Conservation (phyloP, 2,113 vertebrate species). For the Engystomops pustulosus region DNA sequence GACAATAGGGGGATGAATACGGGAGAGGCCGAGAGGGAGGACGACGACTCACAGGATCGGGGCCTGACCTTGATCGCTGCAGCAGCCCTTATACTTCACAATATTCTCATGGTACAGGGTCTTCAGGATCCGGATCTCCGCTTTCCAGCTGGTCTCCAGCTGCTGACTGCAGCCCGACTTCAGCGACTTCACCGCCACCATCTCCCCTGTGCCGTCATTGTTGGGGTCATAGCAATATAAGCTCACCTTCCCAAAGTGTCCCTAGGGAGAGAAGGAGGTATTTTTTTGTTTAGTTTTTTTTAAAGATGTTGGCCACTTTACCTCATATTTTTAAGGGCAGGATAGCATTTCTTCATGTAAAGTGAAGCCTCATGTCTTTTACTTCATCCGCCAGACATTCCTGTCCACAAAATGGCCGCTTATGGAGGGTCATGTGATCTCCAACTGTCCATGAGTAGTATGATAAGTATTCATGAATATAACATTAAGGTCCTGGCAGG, state of each 20-base stretch:
- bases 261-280: conserved; percentile 71
- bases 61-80: conserved; percentile 82
- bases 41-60: not conserved
- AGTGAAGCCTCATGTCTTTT: too few relatives aligned
- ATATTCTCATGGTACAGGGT: conserved; percentile 87
- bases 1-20: not conserved
- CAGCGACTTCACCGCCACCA: conserved; percentile 89
- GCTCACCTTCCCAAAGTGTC: conserved; percentile 92
- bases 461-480: too few relatives aligned
- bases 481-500: too few relatives aligned
- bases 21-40: too few relatives aligned
- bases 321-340: too few relatives aligned
- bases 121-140: conserved; percentile 90
- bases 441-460: too few relatives aligned
- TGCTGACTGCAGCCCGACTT: conserved; percentile 82
- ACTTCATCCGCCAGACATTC: too few relatives aligned
- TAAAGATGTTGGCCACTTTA: too few relatives aligned
- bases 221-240: conserved; percentile 87
- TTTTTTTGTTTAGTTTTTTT: too few relatives aligned
- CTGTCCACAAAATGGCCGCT: too few relatives aligned
- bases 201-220: conserved; percentile 89
- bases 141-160: conserved; percentile 79
- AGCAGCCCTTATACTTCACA: conserved; percentile 93
- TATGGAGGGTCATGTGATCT: too few relatives aligned
- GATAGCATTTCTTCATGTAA: too few relatives aligned